Percentiles rank a stretch among this genome's conserved stretches.
These are phyloP conservation scores for Pyralis farinalis DNA, from an alignment of 2,888 invertebrate species.

Conservation along the genomic window DNA sequence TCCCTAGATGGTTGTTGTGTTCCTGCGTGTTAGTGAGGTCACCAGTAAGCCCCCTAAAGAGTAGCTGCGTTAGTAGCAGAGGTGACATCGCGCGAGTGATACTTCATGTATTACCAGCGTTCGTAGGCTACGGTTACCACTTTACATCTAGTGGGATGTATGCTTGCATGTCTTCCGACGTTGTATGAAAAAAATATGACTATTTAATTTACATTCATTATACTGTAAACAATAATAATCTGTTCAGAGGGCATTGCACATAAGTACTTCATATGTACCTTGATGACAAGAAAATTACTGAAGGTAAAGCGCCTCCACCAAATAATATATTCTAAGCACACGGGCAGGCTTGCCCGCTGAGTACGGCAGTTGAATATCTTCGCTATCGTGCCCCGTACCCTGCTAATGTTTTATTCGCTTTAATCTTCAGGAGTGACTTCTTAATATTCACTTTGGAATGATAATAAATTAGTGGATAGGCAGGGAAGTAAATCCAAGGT, in stretches of 20 bases:
- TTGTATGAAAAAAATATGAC: too few relatives aligned
- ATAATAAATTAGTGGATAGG: constrained; percentile 45
- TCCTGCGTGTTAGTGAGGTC: too few relatives aligned
- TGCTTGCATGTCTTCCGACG: too few relatives aligned
- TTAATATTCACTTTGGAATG: constrained; percentile 47
- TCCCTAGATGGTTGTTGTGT: too few relatives aligned
- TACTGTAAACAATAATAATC: too few relatives aligned
- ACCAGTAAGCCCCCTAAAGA: too few relatives aligned
- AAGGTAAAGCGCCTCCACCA: constrained; percentile 13
- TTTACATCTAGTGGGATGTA: too few relatives aligned
- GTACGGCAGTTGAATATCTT: constrained; percentile 35
- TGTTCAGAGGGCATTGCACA: not conserved
- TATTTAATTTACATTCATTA: too few relatives aligned
- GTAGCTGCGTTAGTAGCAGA: too few relatives aligned
- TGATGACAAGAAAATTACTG: constrained; percentile 17
- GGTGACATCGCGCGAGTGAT: too few relatives aligned
- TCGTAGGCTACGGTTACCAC: too few relatives aligned
- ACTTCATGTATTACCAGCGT: too few relatives aligned
- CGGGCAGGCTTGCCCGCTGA: constrained; percentile 25
- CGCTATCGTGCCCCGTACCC: constrained; percentile 19
- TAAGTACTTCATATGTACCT: not conserved
- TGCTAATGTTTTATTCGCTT: constrained; percentile 46
- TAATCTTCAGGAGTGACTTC: constrained; percentile 35
- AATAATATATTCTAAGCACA: constrained; percentile 34
- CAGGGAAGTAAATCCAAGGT: constrained; percentile 36